phyloP scores from a whole-genome alignment of 2,797 vertebrate genomes.

The Notolabrus celidotus region DNA sequence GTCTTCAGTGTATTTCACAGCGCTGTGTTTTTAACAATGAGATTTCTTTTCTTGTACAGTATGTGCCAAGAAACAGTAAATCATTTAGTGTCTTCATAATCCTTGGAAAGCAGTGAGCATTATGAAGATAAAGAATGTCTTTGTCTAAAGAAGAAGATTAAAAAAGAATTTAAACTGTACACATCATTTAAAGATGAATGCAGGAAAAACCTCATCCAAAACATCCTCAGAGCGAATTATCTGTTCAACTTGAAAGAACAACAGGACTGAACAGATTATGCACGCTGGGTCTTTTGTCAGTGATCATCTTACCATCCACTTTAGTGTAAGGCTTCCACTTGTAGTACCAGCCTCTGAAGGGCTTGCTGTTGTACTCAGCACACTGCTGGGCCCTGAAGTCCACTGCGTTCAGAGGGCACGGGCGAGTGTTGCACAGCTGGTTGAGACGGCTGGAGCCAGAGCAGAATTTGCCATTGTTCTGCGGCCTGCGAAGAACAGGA shows the following conservation, averaged over 20 bases:
- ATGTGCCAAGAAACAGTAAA: conserved; percentile 25
- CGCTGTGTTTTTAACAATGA: conserved; percentile 33
- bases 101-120: background rate
- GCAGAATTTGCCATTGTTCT: conserved; percentile 95
- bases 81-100: conserved; percentile 18
- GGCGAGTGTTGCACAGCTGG: conserved; percentile 90
- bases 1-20: conserved; percentile 34
- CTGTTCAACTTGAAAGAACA: background rate
- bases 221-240: background rate
- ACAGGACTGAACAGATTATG: background rate
- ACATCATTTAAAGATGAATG: background rate
- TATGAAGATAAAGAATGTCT: background rate
- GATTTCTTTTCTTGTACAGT: conserved; percentile 14
- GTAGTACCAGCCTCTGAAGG: conserved; percentile 98
- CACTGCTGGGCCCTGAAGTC: conserved; percentile 96
- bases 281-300: background rate
- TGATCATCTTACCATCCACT: conserved; percentile 90
- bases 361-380: conserved; percentile 96
- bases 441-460: conserved; percentile 89
- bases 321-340: conserved; percentile 98
- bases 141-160: background rate
- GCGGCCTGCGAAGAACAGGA: conserved; percentile 85
- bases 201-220: background rate
- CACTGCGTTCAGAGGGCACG: conserved; percentile 83
- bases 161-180: background rate